Percentiles rank a stretch among this genome's conserved stretches.
phyloP scores from a whole-genome alignment of 2,888 invertebrate genomes.

The Eutolmus rufibarbis region DNA sequence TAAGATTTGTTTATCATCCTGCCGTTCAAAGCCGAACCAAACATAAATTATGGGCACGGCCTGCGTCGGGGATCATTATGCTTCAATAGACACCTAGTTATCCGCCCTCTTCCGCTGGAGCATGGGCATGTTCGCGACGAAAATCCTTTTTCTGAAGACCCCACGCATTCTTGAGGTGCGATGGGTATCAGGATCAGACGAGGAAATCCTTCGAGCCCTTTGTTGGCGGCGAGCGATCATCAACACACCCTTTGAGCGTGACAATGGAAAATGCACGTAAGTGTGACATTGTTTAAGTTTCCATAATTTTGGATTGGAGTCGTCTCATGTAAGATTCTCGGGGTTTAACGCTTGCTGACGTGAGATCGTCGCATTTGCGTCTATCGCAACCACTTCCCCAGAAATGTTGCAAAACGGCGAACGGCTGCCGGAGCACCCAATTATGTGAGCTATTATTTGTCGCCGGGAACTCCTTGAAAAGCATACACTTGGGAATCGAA shows the following conservation, averaged over 20 bases:
- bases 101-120: not conserved
- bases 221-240: not conserved
- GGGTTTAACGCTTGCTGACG: not conserved
- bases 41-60: conserved; percentile 5
- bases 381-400: not conserved
- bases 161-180: conserved; percentile 10
- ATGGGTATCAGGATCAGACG: conserved; percentile 18
- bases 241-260: conserved; percentile 4
- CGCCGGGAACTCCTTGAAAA: not conserved
- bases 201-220: conserved; percentile 9
- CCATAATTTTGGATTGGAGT: not conserved
- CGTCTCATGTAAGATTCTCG: not conserved
- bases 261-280: not conserved
- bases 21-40: not conserved
- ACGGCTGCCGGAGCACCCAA: not conserved
- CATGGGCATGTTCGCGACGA: not conserved
- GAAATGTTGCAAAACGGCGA: not conserved
- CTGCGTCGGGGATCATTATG: conserved; percentile 7
- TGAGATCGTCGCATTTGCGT: not conserved
- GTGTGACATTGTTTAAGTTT: not conserved
- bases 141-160: conserved; percentile 3
- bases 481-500: not conserved
- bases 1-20: conserved; percentile 28
- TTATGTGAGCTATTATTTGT: not conserved
- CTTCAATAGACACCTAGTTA: conserved; percentile 26